These are phyloP conservation scores for Eudemis profundana DNA, from an alignment of 2,888 invertebrate species.

Conservation along the genomic window DNA sequence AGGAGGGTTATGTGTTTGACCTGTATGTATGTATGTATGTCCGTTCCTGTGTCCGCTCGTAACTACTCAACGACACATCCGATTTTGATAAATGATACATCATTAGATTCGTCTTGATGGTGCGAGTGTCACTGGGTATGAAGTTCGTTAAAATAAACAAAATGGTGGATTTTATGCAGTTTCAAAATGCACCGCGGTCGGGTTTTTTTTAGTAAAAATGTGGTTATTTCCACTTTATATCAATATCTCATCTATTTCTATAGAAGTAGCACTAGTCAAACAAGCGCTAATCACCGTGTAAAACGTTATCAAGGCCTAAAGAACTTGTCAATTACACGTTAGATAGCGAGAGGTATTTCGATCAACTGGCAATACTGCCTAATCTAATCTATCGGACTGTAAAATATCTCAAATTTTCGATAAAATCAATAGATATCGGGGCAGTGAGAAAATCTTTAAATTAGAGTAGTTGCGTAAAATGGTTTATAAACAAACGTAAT, in stretches of 20 bases:
- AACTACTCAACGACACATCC: no score
- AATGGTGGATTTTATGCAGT: no score
- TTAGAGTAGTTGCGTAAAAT: neutral
- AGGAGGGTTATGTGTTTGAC: no score
- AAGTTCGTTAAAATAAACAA: no score
- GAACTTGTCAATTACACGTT: neutral
- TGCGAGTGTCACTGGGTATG: no score
- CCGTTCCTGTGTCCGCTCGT: no score
- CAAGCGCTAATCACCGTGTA: neutral
- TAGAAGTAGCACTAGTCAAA: neutral
- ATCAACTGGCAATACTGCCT: conserved; percentile 10
- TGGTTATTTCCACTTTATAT: no score
- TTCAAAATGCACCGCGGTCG: no score
- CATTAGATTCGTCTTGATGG: no score
- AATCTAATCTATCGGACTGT: conserved; percentile 13
- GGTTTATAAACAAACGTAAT: neutral
- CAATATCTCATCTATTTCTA: neutral
- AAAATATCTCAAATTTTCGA: conserved; percentile 26
- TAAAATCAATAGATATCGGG: conserved; percentile 10
- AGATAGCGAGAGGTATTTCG: conserved; percentile 13
- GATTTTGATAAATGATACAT: no score
- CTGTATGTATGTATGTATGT: no score
- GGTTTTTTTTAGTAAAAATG: no score
- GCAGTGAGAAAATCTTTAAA: neutral
- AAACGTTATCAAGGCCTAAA: neutral